Conservation (phyloP, 1,140 invertebrate species). For the Ips nitidus region DNA sequence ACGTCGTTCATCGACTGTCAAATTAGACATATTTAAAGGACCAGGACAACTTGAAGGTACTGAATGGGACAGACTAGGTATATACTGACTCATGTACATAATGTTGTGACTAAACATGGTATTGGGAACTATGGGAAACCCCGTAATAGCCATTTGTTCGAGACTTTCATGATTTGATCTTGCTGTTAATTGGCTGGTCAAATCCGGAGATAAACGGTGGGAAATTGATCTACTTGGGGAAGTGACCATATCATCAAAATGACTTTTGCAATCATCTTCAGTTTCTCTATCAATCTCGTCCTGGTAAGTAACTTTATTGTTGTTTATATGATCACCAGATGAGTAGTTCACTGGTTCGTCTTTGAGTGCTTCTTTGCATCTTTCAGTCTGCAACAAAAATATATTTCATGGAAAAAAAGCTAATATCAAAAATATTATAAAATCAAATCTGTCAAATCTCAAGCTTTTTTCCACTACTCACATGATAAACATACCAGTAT, state of each 20-base stretch:
- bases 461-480: too few species aligned
- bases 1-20: constrained; percentile 77
- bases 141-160: constrained; percentile 58
- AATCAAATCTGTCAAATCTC: too few species aligned
- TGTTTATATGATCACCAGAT: constrained; percentile 55
- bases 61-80: constrained; percentile 61
- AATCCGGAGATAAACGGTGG: constrained; percentile 48
- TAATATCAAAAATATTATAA: neutral
- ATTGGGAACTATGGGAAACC: constrained; percentile 78
- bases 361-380: constrained; percentile 44
- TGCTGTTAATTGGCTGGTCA: constrained; percentile 45
- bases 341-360: constrained; percentile 59
- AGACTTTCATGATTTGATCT: constrained; percentile 46
- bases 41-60: constrained; percentile 58
- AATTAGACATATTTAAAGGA: constrained; percentile 60
- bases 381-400: constrained; percentile 44
- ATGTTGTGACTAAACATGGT: constrained; percentile 83
- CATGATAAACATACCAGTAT: too few species aligned
- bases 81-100: constrained; percentile 90
- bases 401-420: constrained; percentile 14
- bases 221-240: constrained; percentile 42
- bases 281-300: constrained; percentile 45
- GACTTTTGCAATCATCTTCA: constrained; percentile 43
- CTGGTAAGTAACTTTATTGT: constrained; percentile 54
- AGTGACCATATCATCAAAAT: constrained; percentile 43